phyloP scores from a whole-genome alignment of 1,140 invertebrate genomes.

The Babylonia areolata region DNA sequence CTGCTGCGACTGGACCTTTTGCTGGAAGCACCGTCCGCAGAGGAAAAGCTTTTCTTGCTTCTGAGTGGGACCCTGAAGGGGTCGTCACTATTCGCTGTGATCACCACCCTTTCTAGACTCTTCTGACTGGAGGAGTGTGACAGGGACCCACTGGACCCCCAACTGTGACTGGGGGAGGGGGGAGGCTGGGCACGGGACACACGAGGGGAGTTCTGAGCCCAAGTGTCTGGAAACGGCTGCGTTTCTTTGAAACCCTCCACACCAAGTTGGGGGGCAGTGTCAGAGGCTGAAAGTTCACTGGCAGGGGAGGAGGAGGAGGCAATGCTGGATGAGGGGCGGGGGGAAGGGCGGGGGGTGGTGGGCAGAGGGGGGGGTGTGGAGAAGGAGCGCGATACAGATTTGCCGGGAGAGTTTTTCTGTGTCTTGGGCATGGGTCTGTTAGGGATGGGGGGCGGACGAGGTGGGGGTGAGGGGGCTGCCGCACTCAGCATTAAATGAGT shows the following conservation, averaged over 20 bases:
- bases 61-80: slow-evolving; percentile 40
- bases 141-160: background rate
- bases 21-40: slow-evolving; percentile 8
- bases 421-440: slow-evolving; percentile 39
- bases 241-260: background rate
- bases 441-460: slow-evolving; percentile 38
- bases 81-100: slow-evolving; percentile 8
- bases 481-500: background rate
- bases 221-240: background rate
- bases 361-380: slow-evolving; percentile 11
- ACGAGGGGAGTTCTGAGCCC: background rate
- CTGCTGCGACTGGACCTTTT: slow-evolving; percentile 10
- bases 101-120: background rate
- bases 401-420: slow-evolving; percentile 36
- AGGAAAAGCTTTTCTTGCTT: slow-evolving; percentile 28
- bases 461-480: slow-evolving; percentile 36
- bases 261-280: background rate
- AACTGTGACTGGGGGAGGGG: background rate
- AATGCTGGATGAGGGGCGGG: background rate
- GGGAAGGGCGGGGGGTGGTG: slow-evolving; percentile 2
- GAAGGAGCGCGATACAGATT: background rate
- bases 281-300: background rate
- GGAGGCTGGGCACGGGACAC: background rate
- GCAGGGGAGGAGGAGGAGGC: slow-evolving; percentile 14
- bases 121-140: slow-evolving; percentile 18